Conservation (phyloP, 1,140 invertebrate species). For the Adoxophyes honmai region DNA sequence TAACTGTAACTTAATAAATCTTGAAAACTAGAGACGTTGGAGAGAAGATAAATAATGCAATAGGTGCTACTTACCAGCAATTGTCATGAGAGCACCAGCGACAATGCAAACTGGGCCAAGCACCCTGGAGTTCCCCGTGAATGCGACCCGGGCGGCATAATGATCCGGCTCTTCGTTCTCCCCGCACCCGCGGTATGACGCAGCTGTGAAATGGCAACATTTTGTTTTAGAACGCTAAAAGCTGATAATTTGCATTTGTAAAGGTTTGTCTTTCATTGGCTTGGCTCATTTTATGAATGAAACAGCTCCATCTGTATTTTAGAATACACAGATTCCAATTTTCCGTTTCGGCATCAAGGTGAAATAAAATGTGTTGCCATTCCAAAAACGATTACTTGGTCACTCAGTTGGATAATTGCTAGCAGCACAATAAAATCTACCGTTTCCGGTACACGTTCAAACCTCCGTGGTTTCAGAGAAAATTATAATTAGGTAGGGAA, state of each 20-base stretch:
- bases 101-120: slow-evolving; percentile 85
- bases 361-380: no score
- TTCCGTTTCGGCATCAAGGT: no score
- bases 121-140: slow-evolving; percentile 84
- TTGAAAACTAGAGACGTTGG: no score
- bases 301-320: no score
- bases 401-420: not conserved
- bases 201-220: slow-evolving; percentile 75
- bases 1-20: no score
- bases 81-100: slow-evolving; percentile 83
- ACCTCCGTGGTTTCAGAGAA: no score
- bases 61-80: slow-evolving; percentile 46
- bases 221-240: not conserved
- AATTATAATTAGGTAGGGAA: no score
- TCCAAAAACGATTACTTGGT: not conserved
- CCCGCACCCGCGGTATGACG: slow-evolving; percentile 84
- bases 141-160: slow-evolving; percentile 83
- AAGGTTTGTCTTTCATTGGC: no score
- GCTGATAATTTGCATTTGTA: no score
- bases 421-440: not conserved
- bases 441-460: not conserved
- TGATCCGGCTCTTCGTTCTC: slow-evolving; percentile 83
- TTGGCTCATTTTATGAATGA: no score
- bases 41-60: slow-evolving; percentile 16
- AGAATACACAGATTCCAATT: no score